These are phyloP conservation scores for Enhydra lutris DNA, from an alignment of 2,113 vertebrate genomes.

Conservation along the genomic window DNA sequence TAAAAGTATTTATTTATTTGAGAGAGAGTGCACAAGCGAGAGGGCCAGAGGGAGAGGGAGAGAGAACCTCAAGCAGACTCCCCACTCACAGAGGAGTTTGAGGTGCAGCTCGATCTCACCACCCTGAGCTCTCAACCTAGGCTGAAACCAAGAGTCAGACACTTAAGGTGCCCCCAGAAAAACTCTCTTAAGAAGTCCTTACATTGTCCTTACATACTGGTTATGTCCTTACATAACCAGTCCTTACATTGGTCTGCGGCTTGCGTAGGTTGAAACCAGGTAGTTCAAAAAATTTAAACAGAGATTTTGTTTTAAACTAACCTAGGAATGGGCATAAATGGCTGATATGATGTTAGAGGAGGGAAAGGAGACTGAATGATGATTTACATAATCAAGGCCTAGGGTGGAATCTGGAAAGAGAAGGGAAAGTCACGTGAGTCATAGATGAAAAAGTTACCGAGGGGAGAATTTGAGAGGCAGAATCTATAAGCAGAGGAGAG, in stretches of 20 bases:
- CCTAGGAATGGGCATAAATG: not conserved
- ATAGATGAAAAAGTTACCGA: not conserved
- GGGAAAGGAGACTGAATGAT: not conserved
- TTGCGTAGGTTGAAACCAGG: not conserved
- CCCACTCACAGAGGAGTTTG: not conserved
- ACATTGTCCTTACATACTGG: no score
- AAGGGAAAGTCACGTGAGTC: not conserved
- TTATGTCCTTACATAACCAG: no score
- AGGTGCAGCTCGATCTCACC: no score
- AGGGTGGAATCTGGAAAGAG: not conserved
- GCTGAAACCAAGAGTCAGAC: no score
- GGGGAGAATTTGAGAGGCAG: not conserved
- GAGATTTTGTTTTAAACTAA: not conserved
- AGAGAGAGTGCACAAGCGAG: not conserved
- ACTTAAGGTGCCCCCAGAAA: no score
- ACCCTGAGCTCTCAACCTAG: no score
- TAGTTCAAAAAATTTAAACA: not conserved
- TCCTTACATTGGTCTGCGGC: not conserved
- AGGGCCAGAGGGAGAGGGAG: no score
- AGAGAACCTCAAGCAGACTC: not conserved
- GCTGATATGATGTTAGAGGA: not conserved
- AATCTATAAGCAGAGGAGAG: not conserved
- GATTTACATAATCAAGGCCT: not conserved
- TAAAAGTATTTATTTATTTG: not conserved
- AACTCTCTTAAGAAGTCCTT: not conserved